Percentiles rank a stretch among this genome's conserved stretches.
Conservation (phyloP, 1,140 invertebrate species). For the Drosophila truncata region DNA sequence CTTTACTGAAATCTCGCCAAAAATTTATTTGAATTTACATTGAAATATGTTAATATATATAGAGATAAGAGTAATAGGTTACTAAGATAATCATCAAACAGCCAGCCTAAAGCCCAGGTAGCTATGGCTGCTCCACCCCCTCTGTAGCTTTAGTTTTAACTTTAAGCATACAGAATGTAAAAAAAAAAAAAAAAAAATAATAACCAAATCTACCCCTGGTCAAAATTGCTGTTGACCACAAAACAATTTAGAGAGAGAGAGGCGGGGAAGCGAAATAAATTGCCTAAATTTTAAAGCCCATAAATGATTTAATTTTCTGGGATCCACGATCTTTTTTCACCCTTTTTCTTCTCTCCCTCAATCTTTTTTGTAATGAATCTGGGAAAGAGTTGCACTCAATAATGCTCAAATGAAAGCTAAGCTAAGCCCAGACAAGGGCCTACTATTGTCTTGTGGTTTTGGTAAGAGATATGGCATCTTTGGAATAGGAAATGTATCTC, state of each 20-base stretch:
- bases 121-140: too few species aligned
- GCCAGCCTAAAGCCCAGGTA: too few species aligned
- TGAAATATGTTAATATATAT: too few species aligned
- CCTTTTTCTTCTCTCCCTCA: background rate
- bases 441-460: conserved; percentile 34
- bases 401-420: conserved; percentile 24
- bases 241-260: conserved; percentile 64
- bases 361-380: conserved; percentile 27
- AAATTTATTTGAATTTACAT: too few species aligned
- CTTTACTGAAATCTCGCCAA: too few species aligned
- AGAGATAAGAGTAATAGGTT: too few species aligned
- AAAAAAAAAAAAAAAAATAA: too few species aligned
- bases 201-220: conserved; percentile 36
- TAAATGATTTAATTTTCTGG: conserved; percentile 54
- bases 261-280: conserved; percentile 30
- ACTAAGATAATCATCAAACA: too few species aligned
- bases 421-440: conserved; percentile 19
- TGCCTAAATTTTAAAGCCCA: conserved; percentile 47
- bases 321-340: background rate
- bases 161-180: too few species aligned
- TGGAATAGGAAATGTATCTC: conserved; percentile 16
- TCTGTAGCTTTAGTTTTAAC: too few species aligned
- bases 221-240: conserved; percentile 65
- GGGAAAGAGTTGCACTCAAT: conserved; percentile 33
- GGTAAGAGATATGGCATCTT: conserved; percentile 21